Base-by-base conservation (phyloP, 64 coral and sea anemone species). In the Dendronephthya gigantea region DNA sequence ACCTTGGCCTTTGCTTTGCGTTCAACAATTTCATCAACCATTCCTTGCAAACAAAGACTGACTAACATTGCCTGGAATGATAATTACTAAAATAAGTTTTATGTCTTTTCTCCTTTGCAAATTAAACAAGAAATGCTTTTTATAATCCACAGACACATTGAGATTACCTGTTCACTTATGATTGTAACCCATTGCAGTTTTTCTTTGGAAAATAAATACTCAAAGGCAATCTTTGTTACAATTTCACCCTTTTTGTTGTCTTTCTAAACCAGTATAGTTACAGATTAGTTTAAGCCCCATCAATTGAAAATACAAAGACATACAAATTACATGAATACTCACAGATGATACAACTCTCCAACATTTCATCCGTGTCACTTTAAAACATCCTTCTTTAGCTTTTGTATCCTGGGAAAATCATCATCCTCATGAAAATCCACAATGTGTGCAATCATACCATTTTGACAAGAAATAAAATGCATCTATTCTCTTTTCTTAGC, bases 1-100 rank as follows among this genome's bases (percentile, higher is more conserved):
- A 45, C 41, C 41, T 45, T 66, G 6, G 29, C 14, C 36, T 79
- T 79, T 12, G 22, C 32, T 50, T 97, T 97, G 48, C 89, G 72
- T 50, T 92, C 56, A n/a, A 97, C 74, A 39, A 97, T 97, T 84
- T 97, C 94, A 93, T 97, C 94, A 35, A 97, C 94, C 86, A 97
- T 97, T 50, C 91, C 90, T 75, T 97, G 94, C 51, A 97, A 83
- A 35, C 94, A 97, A 32, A 97, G 47, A 87, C 94, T 97, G 58
- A 97, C 91, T 19, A 93, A 79, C 9, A 97, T 91, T 2, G 94
- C 94, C 94, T 97, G 50, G 19, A 85, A 45, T 11, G 11, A 45
- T 45, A 4, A 45, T 45, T 45, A 45, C 41, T 4, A 45, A 6
- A 6, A 45, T 45, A 45, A 45, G 4, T 45, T 45, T 4, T 45